Evolutionary conservation across 2,888 invertebrate genomes (phyloP), one percentile per base, ranked within the genome.

Genomic region (Criorhina ranunculi): DNA sequence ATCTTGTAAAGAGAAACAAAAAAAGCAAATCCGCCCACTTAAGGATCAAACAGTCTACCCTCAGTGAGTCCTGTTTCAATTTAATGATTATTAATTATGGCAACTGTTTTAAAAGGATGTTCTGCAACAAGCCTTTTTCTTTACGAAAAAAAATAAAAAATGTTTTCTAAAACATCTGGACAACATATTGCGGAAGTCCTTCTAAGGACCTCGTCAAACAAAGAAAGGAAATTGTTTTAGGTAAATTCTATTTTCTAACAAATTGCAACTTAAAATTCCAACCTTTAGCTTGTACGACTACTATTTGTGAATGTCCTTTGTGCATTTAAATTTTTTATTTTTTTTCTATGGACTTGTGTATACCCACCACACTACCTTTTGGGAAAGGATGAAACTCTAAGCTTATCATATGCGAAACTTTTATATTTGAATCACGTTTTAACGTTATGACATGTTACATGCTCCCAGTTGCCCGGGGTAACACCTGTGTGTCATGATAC

Each of bases 21-120:
- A 53, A 15, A 46, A 19, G 12, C 64, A 53, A 75, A 85, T 80
- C 85, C 85, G 80, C 85, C 85, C 75, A 85, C 85, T 55, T 42
- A 75, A 66, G 69, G 69, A 76, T 79, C 80, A 70, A 75, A 70
- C 44, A 44, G 69, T 19, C 44, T 85, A 44, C 17, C 33, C 60
- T 53, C 15, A 40, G 35, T 70, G 62, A 55, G 44, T 69, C 57
- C 72, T 69, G 69, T 80, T 85, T 85, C 80, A 59, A 75, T 85
- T 85, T 85, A 85, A 85, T 80, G 85, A 80, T 85, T 85, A 85
- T 85, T 70, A 85, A 82, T 82, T 82, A 78, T 82, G 59, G 72
- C 78, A 78, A 82, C 78, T 78, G 66, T 72, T 72, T 44, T 70
- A 4, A 62, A n/a, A 66, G 40, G 29, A 62, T 70, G 60, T 9